These are phyloP conservation scores for Picathartes gymnocephalus DNA, from an alignment of 2,113 vertebrate genomes.

Conservation along the genomic window DNA sequence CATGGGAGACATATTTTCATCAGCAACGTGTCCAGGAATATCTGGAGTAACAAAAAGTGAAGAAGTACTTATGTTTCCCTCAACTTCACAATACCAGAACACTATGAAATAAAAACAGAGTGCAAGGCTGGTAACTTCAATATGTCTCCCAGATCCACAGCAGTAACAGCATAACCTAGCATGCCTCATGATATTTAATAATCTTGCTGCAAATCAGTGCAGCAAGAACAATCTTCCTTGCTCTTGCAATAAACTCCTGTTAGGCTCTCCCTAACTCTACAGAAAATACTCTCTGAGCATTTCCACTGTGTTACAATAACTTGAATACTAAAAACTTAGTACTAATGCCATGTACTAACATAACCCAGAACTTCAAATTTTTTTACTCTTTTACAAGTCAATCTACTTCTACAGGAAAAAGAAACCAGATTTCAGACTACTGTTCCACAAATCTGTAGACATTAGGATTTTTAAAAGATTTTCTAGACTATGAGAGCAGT, in stretches of 20 bases:
- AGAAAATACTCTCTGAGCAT: not conserved
- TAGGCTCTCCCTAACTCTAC: not conserved
- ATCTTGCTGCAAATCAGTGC: not conserved
- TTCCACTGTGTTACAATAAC: not conserved
- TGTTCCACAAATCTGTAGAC: not conserved
- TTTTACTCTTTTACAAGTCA: not conserved
- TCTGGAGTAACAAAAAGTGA: not conserved
- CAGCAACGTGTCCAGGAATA: not conserved
- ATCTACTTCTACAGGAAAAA: not conserved
- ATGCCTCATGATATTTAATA: slow-evolving; percentile 5
- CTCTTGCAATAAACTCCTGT: slow-evolving; percentile 2
- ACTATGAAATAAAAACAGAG: not conserved
- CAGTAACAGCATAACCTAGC: not conserved
- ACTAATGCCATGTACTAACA: not conserved
- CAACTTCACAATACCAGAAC: not conserved
- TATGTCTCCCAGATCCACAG: not conserved
- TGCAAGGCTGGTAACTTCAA: not conserved
- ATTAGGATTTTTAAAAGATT: not conserved
- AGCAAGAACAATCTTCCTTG: slow-evolving; percentile 4
- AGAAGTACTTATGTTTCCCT: not conserved
- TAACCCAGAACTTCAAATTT: not conserved
- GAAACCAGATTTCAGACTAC: not conserved
- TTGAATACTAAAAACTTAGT: not conserved
- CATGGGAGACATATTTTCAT: not conserved
- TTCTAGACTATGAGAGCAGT: not conserved